A percentile compares a stretch with the other conserved stretches of the same genome.
These are phyloP conservation scores for Echinometra lucunter DNA, from an alignment of 53 echinoderm and acorn worm genomes.

Conservation along the genomic window DNA sequence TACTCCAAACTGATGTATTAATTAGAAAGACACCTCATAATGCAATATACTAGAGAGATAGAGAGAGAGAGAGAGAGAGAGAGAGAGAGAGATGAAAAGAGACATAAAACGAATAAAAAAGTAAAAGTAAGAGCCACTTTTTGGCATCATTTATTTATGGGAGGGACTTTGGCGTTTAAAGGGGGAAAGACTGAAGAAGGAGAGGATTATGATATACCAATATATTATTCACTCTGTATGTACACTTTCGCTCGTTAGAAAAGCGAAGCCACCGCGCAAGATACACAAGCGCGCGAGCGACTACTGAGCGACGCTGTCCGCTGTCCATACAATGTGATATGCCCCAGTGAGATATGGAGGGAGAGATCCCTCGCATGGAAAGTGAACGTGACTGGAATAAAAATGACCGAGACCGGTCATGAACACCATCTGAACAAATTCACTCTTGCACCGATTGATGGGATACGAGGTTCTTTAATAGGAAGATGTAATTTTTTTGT, in stretches of 20 bases:
- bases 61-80: neutral
- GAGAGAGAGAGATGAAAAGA: neutral
- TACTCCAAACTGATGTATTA: neutral
- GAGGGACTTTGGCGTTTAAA: neutral
- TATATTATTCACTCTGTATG: constrained; percentile 38
- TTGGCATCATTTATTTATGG: no score
- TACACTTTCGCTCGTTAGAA: neutral
- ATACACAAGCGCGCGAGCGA: constrained; percentile 11
- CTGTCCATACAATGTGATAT: no score
- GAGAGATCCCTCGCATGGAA: no score
- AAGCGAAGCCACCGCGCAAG: constrained; percentile 8
- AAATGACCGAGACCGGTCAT: no score
- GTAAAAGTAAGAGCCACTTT: no score
- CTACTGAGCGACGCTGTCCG: neutral
- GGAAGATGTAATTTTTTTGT: no score
- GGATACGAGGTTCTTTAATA: no score
- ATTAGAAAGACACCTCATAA: neutral
- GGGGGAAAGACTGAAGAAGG: neutral
- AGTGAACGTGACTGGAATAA: no score
- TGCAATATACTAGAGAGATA: neutral
- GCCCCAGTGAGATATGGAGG: no score
- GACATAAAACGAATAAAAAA: neutral
- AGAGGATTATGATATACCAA: neutral
- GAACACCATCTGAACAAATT: no score
- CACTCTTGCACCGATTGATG: no score